Percentiles rank a stretch among this genome's conserved stretches.
These are phyloP conservation scores for Tetrax tetrax DNA, from an alignment of 2,113 vertebrate species.

Conservation along the genomic window DNA sequence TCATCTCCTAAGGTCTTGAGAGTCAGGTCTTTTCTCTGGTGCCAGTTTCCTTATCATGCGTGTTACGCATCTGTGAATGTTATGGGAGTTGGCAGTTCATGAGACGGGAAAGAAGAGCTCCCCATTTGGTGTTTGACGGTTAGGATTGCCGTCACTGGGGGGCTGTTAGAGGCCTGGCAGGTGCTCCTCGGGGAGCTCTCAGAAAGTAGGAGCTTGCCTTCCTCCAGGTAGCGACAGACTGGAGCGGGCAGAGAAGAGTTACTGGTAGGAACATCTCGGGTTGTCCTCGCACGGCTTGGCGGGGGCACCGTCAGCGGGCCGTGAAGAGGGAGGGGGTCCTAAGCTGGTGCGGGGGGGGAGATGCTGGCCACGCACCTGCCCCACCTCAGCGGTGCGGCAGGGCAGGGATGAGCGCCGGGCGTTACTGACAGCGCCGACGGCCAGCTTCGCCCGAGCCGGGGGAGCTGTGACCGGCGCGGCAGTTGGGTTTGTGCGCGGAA, in stretches of 20 bases:
- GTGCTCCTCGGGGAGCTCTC: background rate
- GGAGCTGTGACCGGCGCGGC: background rate
- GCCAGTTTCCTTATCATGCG: accelerated
- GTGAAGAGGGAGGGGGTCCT: too few species aligned
- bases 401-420: background rate
- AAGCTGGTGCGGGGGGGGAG: background rate
- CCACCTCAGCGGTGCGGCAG: accelerated
- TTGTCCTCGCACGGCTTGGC: background rate
- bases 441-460: background rate
- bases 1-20: background rate
- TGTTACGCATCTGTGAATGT: accelerated
- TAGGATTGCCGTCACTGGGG: accelerated
- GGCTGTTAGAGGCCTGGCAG: accelerated
- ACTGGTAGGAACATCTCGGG: background rate
- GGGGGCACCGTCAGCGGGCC: background rate
- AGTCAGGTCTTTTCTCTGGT: background rate
- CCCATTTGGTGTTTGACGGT: accelerated
- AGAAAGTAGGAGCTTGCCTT: accelerated
- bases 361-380: accelerated
- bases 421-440: background rate
- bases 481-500: background rate
- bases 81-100: accelerated
- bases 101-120: background rate
- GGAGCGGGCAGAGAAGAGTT: too few species aligned
- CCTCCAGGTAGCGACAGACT: accelerated